Conservation (phyloP, 1,140 invertebrate species). For the Amphibalanus amphitrite region DNA sequence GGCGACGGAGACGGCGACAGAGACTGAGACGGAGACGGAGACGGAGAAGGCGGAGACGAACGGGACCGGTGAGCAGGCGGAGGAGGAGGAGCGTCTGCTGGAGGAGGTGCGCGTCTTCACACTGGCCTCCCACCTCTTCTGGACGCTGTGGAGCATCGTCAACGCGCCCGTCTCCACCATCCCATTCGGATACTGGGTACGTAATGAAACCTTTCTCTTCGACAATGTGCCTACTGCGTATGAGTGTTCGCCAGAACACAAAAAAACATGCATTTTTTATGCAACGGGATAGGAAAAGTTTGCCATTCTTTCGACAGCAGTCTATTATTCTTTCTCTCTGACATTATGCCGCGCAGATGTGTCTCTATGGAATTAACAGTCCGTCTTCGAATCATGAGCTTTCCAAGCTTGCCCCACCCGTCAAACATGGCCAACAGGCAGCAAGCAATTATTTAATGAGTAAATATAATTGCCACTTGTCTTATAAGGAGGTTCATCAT, state of each 20-base stretch:
- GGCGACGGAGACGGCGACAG: too few relatives aligned
- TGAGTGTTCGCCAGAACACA: too few relatives aligned
- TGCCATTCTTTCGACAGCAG: neutral
- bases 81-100: slow-evolving; percentile 33
- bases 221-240: neutral
- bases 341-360: neutral
- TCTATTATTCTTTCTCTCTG: neutral
- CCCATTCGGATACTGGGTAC: slow-evolving; percentile 87
- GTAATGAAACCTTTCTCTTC: slow-evolving; percentile 15
- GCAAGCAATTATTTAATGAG: neutral
- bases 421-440: too few relatives aligned
- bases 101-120: slow-evolving; percentile 63
- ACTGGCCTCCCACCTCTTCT: slow-evolving; percentile 78
- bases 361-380: too few relatives aligned
- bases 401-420: too few relatives aligned
- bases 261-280: neutral
- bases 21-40: too few relatives aligned
- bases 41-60: too few relatives aligned
- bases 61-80: neutral
- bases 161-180: slow-evolving; percentile 75
- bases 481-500: too few relatives aligned
- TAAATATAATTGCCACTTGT: neutral
- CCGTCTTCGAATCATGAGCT: too few relatives aligned
- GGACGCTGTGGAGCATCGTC: slow-evolving; percentile 77
- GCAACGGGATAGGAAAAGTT: neutral